phyloP scores from a whole-genome alignment of 2,113 vertebrate genomes.

The Jacana jacana region DNA sequence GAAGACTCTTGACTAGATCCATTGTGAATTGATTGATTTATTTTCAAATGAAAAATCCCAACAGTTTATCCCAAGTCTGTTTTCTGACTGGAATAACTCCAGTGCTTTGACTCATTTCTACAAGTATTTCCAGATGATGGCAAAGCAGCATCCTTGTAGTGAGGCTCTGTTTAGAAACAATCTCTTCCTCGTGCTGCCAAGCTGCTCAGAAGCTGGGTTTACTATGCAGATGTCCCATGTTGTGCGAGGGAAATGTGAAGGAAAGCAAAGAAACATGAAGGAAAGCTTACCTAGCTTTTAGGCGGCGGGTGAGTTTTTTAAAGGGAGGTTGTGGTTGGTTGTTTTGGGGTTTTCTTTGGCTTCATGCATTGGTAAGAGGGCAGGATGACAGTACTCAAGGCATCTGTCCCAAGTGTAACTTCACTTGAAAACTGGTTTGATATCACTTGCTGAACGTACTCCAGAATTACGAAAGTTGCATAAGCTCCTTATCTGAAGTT shows the following conservation, averaged over 20 bases:
- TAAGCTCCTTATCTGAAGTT: constrained; percentile 38
- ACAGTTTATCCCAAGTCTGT: background rate
- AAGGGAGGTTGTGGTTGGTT: too few relatives aligned
- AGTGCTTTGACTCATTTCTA: background rate
- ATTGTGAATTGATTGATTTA: background rate
- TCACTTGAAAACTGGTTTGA: background rate
- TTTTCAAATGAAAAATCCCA: background rate
- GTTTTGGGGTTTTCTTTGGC: background rate
- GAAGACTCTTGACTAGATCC: background rate
- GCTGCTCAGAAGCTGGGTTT: background rate
- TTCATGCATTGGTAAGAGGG: background rate
- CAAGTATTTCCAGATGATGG: background rate
- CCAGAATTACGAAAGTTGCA: background rate
- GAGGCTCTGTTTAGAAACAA: background rate
- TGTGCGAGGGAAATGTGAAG: background rate
- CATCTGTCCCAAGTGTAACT: background rate
- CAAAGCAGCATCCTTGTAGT: background rate
- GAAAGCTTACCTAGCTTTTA: background rate
- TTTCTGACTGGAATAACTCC: background rate
- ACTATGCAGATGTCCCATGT: too few relatives aligned
- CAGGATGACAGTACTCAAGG: background rate
- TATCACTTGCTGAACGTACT: background rate
- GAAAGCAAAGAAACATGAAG: background rate
- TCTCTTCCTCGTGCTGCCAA: background rate
- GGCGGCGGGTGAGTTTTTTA: background rate